Conservation (phyloP, 1,140 invertebrate genomes). For the Procambarus virginalis region DNA sequence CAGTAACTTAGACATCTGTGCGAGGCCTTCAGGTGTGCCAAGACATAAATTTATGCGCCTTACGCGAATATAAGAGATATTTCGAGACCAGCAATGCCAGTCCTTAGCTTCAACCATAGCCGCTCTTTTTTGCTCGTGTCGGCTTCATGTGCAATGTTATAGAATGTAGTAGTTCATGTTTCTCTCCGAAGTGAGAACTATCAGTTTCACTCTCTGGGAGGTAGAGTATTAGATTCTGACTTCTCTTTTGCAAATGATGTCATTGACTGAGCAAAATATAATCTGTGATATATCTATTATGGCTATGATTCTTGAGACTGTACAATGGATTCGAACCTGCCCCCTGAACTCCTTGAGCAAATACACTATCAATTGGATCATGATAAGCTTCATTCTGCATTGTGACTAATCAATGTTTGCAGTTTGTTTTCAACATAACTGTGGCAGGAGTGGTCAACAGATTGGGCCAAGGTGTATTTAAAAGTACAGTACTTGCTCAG, state of each 20-base stretch:
- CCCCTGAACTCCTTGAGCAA: too few relatives aligned
- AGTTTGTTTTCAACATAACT: too few relatives aligned
- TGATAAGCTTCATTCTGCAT: too few relatives aligned
- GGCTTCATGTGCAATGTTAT: not conserved
- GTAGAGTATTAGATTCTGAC: not conserved
- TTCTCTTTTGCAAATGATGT: not conserved
- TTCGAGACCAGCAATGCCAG: conserved; percentile 4
- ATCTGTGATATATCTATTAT: too few relatives aligned
- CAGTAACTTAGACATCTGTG: not conserved
- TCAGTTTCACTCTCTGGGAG: not conserved
- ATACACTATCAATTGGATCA: too few relatives aligned
- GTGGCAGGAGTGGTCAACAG: too few relatives aligned
- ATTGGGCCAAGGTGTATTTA: too few relatives aligned
- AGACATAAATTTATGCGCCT: conserved; percentile 12
- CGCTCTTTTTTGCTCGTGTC: not conserved
- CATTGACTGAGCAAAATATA: too few relatives aligned
- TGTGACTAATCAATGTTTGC: too few relatives aligned
- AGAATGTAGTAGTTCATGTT: not conserved
- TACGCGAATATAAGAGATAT: conserved; percentile 1
- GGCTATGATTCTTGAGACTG: too few relatives aligned
- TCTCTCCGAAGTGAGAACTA: not conserved
- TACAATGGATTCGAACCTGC: too few relatives aligned
- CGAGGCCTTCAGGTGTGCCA: not conserved
- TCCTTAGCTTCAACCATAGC: conserved; percentile 1
- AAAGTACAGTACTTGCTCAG: too few relatives aligned